Evolutionary conservation across 1,140 invertebrate species (phyloP).

Genomic region (Drosophila tropicalis): DNA sequence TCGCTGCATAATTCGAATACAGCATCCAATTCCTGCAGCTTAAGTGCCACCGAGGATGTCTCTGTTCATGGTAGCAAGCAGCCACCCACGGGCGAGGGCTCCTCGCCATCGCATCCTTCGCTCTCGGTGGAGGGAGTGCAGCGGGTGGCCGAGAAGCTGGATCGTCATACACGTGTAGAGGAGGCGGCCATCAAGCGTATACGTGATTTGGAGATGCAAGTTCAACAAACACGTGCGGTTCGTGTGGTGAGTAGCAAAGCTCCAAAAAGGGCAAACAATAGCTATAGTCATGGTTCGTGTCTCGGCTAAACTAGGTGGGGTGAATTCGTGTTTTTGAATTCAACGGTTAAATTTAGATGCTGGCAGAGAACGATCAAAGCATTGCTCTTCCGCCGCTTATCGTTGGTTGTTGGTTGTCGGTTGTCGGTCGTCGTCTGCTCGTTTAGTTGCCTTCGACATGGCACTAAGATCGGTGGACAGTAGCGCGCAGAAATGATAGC

Average conservation of each 20-base stretch:
- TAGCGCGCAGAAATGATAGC: constrained; percentile 20
- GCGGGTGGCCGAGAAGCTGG: constrained; percentile 87
- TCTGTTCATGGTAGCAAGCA: constrained; percentile 85
- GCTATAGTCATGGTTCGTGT: constrained; percentile 11
- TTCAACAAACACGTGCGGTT: constrained; percentile 83
- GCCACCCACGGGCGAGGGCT: constrained; percentile 43
- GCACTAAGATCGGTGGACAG: constrained; percentile 24
- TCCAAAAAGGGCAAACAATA: not conserved
- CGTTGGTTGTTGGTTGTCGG: no score
- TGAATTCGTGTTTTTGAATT: constrained; percentile 23
- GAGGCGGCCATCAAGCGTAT: constrained; percentile 90
- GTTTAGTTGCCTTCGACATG: constrained; percentile 29
- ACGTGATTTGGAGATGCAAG: constrained; percentile 89
- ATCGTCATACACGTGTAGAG: constrained; percentile 88
- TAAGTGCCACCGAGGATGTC: constrained; percentile 91
- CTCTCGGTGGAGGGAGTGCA: constrained; percentile 85
- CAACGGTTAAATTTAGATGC: constrained; percentile 28
- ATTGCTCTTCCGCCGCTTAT: constrained; percentile 4
- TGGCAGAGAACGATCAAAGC: constrained; percentile 20
- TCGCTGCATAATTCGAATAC: constrained; percentile 86
- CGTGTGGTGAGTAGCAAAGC: constrained; percentile 86
- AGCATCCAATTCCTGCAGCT: constrained; percentile 84
- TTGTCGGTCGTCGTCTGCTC: not conserved
- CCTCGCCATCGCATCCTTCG: constrained; percentile 63
- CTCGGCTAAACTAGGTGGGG: not conserved